Conservation (phyloP, 1,140 invertebrate species). For the Habropoda laboriosa region DNA sequence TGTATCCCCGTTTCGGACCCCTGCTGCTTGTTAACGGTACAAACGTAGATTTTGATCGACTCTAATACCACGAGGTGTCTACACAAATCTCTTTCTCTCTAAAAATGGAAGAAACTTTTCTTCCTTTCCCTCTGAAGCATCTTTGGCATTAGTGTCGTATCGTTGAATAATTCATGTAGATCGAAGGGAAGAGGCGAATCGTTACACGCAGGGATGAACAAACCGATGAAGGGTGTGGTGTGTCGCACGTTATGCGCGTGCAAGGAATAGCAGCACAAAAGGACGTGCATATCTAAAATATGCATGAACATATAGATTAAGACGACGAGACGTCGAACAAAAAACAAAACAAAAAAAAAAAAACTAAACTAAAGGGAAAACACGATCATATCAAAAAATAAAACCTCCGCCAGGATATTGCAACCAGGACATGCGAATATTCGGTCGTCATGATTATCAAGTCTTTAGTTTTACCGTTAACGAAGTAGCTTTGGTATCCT, state of each 20-base stretch:
- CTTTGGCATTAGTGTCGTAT: conserved; percentile 67
- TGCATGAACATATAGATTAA: conserved; percentile 23
- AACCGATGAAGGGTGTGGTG: conserved; percentile 20
- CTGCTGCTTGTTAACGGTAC: conserved; percentile 77
- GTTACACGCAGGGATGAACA: conserved; percentile 44
- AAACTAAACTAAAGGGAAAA: conserved; percentile 32
- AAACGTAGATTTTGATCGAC: conserved; percentile 71
- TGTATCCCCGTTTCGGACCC: conserved; percentile 68
- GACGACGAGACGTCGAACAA: conserved; percentile 46
- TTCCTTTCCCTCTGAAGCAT: conserved; percentile 12
- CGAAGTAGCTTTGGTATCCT: conserved; percentile 72
- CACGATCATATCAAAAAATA: conserved; percentile 12
- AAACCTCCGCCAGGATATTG: conserved; percentile 29
- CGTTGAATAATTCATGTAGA: conserved; percentile 66
- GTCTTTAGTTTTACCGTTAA: conserved; percentile 76
- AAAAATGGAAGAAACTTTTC: not conserved
- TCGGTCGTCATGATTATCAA: conserved; percentile 67
- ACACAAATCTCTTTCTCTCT: not conserved
- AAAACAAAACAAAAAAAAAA: too few relatives aligned
- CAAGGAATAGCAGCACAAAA: conserved; percentile 24
- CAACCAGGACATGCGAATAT: conserved; percentile 11
- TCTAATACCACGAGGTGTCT: conserved; percentile 65
- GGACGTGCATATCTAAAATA: conserved; percentile 22
- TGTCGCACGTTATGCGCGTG: conserved; percentile 34
- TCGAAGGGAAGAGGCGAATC: conserved; percentile 50